Base-by-base conservation (phyloP, 92 coral and sea anemone species). In the Zoanthus sansibaricus region DNA sequence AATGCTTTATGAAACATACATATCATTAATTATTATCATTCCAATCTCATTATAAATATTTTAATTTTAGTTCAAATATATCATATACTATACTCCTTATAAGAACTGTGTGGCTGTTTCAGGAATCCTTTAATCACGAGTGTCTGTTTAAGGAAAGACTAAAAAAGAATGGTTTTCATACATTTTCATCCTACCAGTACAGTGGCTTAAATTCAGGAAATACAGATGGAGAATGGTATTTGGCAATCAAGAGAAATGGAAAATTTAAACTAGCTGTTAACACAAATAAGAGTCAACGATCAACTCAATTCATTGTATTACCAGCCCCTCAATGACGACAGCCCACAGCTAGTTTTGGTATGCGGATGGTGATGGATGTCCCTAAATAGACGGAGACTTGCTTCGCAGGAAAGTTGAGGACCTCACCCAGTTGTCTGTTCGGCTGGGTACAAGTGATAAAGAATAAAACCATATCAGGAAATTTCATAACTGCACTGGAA, bases 231-330 rank as follows among this genome's bases (percentile, higher is more conserved):
- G 98, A 94, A 47, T 91, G 87, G 87, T 94, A 94, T 79, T 67
- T 94, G 37, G 95, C 98, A 44, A 94, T 94, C 86, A 94, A 94
- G 83, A 90, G 82, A 62, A 94, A 93, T 79, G 98, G 98, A 25
- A 94, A 94, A 59, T 64, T 79, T 12, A 94, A 91, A 61, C 94
- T 91, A 7, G 98, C 92, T 3, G 76, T 84, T 7, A 94, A 94
- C 90, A 94, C 98, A 20, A 84, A 92, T 9, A 82, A 79, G 54
- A 70, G 77, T 42, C 98, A 94, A 48, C 90, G 87, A 72, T 94
- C 98, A 1, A 89, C 90, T 17, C 96, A 94, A 56, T 94, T 94
- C 21, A 56, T 86, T 75, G 95, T 93, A 4, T 32, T 91, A 66
- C 75, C 85, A n/a, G 47, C 56, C 11, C 13, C 5, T 18, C 69